Evolutionary conservation across 2,113 vertebrate species (phyloP), one percentile per base, ranked within the genome.

Genomic region (Mus pahari): DNA sequence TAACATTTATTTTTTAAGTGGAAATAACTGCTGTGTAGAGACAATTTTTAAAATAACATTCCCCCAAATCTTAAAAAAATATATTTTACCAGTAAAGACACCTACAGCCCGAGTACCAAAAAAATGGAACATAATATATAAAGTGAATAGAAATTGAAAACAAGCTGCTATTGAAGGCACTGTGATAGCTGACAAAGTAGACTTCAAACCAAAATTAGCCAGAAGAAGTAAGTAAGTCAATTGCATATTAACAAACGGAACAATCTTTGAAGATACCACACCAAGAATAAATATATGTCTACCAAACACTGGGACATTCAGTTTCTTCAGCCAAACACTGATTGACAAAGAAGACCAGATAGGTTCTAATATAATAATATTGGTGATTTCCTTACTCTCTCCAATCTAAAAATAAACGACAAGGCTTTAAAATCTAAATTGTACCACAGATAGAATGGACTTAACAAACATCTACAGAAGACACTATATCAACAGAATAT

Each of bases 11-110:
- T 68, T 81, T 62, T 13, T 77, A 89, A 66, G 64, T n/a, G 62
- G 70, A 90, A 92, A 95, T 58, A 31, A 74, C 16, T 90, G 62
- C 64, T 48, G 90, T 83, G 95, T 91, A 81, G 42, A 96, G 24
- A 94, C 0, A 82, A 79, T 14, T 66, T 66, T 66, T 75, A 87
- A 84, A 82, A 26, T 75, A 79, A 78, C 11, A 64, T 24, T 5
- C 17, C 55, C 28, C 45, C 45, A 53, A 70, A 62, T 11, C 53
- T 53, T 19, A 16, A 42, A 83, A 60, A 55, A 3, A 48, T 48
- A 28, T 60, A 60, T 62, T 60, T 84, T 39, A 84, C 26, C 8
- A 60, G n/a, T 42, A 84, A 84, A 64, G 58, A 42, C n/a, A 84
- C 13, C 58, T n/a, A 62, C 7, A 83, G 26, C 36, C n/a, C 26